Conservation (phyloP, 37 sponge, comb jelly and placozoan genomes). For the Oscarella lobularis region DNA sequence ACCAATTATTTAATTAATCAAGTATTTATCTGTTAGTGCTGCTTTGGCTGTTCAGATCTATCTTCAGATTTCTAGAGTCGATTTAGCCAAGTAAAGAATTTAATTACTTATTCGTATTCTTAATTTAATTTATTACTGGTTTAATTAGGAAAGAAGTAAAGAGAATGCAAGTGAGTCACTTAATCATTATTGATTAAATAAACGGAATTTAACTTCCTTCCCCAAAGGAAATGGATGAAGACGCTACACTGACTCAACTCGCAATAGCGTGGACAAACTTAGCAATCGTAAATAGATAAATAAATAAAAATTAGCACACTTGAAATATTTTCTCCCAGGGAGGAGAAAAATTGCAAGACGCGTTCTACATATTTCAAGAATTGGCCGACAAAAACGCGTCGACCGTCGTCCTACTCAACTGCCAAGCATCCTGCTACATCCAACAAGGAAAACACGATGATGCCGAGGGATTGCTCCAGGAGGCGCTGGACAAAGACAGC, state of each 20-base stretch:
- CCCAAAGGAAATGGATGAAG: conserved; percentile 81
- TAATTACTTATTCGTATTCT: background rate
- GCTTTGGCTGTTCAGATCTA: conserved; percentile 75
- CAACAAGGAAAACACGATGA: conserved; percentile 89
- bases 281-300: conserved; percentile 35
- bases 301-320: background rate
- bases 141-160: conserved; percentile 75
- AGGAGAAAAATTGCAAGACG: conserved; percentile 86
- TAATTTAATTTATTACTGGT: background rate
- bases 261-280: conserved; percentile 88
- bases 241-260: conserved; percentile 87
- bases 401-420: conserved; percentile 69
- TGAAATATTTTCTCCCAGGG: conserved; percentile 16
- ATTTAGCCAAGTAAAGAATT: conserved; percentile 72
- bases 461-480: conserved; percentile 78
- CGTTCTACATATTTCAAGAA: conserved; percentile 95
- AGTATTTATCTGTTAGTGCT: conserved; percentile 15
- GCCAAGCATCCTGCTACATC: conserved; percentile 67
- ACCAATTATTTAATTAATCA: background rate
- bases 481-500: conserved; percentile 92
- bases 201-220: no score
- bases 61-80: conserved; percentile 80
- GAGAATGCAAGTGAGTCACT: conserved; percentile 60
- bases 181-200: no score
- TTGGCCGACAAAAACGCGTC: conserved; percentile 86